Percentiles rank a stretch among this genome's conserved stretches.
phyloP scores from a whole-genome alignment of 2,888 invertebrate species.

The Ornithoptera alexandrae region DNA sequence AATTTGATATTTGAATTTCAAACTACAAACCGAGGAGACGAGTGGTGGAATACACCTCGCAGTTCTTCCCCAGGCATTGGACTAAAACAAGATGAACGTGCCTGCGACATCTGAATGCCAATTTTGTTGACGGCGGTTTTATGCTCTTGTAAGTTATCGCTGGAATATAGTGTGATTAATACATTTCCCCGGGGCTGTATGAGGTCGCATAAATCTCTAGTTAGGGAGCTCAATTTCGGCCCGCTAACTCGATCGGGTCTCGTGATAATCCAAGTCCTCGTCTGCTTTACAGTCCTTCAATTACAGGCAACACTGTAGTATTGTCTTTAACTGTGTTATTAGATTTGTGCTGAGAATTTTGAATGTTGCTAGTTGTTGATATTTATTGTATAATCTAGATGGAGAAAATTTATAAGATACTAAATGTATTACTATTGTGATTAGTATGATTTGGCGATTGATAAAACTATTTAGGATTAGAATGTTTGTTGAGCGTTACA shows the following conservation, averaged over 20 bases:
- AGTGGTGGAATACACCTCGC: slow-evolving; percentile 57
- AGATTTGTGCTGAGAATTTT: slow-evolving; percentile 1
- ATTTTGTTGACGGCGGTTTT: slow-evolving; percentile 49
- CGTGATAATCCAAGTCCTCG: slow-evolving; percentile 24
- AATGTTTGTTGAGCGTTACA: no score
- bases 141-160: slow-evolving; percentile 17
- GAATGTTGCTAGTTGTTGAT: neutral
- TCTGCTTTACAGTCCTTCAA: slow-evolving; percentile 23
- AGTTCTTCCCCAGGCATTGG: slow-evolving; percentile 58
- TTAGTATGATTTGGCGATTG: no score
- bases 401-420: no score
- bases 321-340: slow-evolving; percentile 15
- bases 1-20: slow-evolving; percentile 76
- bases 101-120: slow-evolving; percentile 60
- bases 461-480: no score
- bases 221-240: slow-evolving; percentile 26
- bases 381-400: neutral
- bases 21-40: slow-evolving; percentile 60
- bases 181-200: slow-evolving; percentile 21
- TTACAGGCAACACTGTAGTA: slow-evolving; percentile 12
- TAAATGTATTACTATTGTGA: no score
- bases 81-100: slow-evolving; percentile 64
- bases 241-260: slow-evolving; percentile 28
- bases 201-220: slow-evolving; percentile 28
- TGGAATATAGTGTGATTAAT: slow-evolving; percentile 27